Conservation (phyloP, 2,888 invertebrate genomes). For the Nomada ferruginata region DNA sequence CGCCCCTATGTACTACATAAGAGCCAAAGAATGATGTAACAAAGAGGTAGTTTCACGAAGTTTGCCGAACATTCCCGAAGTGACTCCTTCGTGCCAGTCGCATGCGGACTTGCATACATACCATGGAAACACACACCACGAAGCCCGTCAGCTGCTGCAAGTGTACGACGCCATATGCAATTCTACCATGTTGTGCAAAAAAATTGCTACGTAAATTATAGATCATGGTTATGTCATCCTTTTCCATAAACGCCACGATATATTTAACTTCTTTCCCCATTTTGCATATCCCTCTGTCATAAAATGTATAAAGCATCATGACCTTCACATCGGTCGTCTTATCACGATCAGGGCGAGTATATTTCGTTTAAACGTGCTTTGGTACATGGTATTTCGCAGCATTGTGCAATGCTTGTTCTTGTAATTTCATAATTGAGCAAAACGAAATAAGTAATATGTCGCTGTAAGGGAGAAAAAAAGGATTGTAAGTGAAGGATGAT, state of each 20-base stretch:
- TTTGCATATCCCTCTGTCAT: constrained; percentile 2
- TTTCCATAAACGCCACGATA: constrained; percentile 14
- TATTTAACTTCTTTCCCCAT: background rate
- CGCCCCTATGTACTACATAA: constrained; percentile 73
- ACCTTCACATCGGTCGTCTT: constrained; percentile 48
- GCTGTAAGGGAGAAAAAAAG: constrained; percentile 12
- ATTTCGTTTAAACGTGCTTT: constrained; percentile 22
- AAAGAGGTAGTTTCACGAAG: constrained; percentile 78
- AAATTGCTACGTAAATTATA: constrained; percentile 54
- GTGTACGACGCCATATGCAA: constrained; percentile 81
- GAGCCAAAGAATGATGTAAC: constrained; percentile 81
- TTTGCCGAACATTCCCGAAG: constrained; percentile 76
- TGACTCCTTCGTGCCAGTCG: constrained; percentile 59
- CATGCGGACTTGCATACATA: constrained; percentile 57
- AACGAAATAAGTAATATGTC: background rate
- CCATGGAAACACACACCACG: constrained; percentile 48
- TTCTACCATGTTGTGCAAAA: constrained; percentile 71
- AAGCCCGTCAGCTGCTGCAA: constrained; percentile 77
- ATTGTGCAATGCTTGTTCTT: constrained; percentile 52
- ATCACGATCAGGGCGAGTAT: constrained; percentile 34
- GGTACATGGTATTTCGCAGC: constrained; percentile 22
- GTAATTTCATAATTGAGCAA: constrained; percentile 47
- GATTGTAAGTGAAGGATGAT: constrained; percentile 2
- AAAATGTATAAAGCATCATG: constrained; percentile 23
- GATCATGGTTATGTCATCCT: constrained; percentile 24